Evolutionary conservation across 2,888 invertebrate genomes (phyloP).

Genomic region (Notodromas monacha): DNA sequence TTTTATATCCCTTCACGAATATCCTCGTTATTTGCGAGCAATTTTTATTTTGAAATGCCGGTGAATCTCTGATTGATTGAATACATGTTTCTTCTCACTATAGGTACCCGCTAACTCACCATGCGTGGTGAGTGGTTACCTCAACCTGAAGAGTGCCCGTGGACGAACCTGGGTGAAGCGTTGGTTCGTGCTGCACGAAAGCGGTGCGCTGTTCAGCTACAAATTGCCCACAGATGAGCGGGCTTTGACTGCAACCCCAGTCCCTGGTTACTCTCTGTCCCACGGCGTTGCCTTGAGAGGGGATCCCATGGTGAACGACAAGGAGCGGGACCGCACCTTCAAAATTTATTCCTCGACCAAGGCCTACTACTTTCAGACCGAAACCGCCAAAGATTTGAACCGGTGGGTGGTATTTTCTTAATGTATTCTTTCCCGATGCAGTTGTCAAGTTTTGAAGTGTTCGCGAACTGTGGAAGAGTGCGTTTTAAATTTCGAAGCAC

Average conservation of each 20-base stretch:
- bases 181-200: slow-evolving; percentile 23
- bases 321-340: slow-evolving; percentile 16
- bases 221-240: slow-evolving; percentile 15
- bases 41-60: too few relatives aligned
- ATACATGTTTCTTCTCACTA: slow-evolving; percentile 10
- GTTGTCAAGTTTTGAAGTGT: too few relatives aligned
- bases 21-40: too few relatives aligned
- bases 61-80: slow-evolving; percentile 4
- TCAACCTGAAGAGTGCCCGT: slow-evolving; percentile 18
- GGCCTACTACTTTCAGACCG: slow-evolving; percentile 21
- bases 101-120: slow-evolving; percentile 22
- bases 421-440: too few relatives aligned
- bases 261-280: slow-evolving; percentile 23
- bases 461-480: too few relatives aligned
- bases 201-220: slow-evolving; percentile 23
- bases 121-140: slow-evolving; percentile 20
- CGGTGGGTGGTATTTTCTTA: too few relatives aligned
- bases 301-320: slow-evolving; percentile 13
- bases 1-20: too few relatives aligned
- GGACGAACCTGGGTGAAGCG: slow-evolving; percentile 21
- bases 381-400: slow-evolving; percentile 19
- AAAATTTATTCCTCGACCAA: slow-evolving; percentile 20
- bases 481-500: too few relatives aligned
- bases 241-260: slow-evolving; percentile 24
- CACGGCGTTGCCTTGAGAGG: slow-evolving; percentile 14